These are phyloP conservation scores for Spizaetus ornatus DNA, from an alignment of 2,113 vertebrate species.

Conservation along the genomic window DNA sequence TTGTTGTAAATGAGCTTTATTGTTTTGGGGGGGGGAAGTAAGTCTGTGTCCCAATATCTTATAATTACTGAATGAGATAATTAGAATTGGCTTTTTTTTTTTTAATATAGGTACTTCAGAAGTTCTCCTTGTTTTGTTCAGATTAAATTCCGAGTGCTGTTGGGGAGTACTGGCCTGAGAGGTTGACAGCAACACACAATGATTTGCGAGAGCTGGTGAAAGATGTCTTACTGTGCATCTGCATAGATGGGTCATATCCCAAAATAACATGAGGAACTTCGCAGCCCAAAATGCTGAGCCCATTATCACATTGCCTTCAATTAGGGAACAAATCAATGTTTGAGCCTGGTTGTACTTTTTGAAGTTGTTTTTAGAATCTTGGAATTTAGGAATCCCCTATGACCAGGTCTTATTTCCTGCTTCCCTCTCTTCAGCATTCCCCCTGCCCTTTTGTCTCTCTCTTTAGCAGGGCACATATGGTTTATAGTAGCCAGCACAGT, in stretches of 20 bases:
- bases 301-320: neutral
- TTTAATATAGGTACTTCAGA: fast-evolving
- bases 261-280: neutral
- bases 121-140: neutral
- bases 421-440: neutral
- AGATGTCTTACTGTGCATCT: neutral
- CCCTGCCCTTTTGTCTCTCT: neutral
- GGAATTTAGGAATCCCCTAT: neutral
- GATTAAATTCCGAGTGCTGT: neutral
- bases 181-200: neutral
- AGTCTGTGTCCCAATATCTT: neutral
- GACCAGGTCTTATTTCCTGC: neutral
- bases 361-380: neutral
- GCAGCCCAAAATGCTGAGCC: neutral
- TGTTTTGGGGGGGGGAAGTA: fast-evolving
- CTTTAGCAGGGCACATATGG: fast-evolving
- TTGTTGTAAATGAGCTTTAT: neutral
- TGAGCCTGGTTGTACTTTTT: neutral
- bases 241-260: neutral
- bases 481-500: neutral
- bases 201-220: neutral
- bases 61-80: neutral
- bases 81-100: too few species aligned
- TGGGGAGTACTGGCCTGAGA: neutral
- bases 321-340: neutral